A percentile compares a stretch with the other conserved stretches of the same genome.
Conservation (phyloP, 2,888 invertebrate genomes). For the Ischnura elegans region DNA sequence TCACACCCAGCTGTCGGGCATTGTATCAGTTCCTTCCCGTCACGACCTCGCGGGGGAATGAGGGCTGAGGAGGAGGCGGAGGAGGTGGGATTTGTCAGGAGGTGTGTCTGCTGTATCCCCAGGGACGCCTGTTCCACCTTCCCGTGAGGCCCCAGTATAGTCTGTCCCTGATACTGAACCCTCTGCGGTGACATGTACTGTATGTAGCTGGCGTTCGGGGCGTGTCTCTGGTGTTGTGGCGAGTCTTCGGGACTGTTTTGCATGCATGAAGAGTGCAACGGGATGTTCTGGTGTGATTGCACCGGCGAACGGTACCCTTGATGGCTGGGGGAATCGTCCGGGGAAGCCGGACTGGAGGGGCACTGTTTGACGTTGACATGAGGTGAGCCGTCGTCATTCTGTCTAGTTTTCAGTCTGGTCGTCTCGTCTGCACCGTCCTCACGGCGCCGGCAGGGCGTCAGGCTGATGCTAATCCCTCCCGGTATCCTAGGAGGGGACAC, state of each 20-base stretch:
- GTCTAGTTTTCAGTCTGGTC: neutral
- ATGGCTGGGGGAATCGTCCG: neutral
- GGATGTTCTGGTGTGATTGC: neutral
- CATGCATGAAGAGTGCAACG: neutral
- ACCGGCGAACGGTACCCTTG: neutral
- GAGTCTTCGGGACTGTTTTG: neutral
- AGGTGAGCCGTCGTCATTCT: neutral
- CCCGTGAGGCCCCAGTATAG: neutral
- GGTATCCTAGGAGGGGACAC: constrained; percentile 1
- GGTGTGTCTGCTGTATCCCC: neutral
- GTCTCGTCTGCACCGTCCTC: neutral
- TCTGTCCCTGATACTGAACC: neutral
- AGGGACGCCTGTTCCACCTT: neutral
- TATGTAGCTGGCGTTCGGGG: neutral
- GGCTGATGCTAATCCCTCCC: neutral
- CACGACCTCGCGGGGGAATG: constrained; percentile 81
- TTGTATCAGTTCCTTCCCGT: constrained; percentile 87
- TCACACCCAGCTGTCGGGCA: constrained; percentile 91
- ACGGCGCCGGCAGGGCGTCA: neutral
- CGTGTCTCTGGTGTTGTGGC: neutral
- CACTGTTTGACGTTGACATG: neutral
- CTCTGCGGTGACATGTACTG: neutral
- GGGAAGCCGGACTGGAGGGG: neutral
- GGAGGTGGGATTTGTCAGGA: neutral
- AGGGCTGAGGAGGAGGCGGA: neutral